Base-by-base conservation (phyloP, 2,797 vertebrate genomes). In the Chanos chanos region DNA sequence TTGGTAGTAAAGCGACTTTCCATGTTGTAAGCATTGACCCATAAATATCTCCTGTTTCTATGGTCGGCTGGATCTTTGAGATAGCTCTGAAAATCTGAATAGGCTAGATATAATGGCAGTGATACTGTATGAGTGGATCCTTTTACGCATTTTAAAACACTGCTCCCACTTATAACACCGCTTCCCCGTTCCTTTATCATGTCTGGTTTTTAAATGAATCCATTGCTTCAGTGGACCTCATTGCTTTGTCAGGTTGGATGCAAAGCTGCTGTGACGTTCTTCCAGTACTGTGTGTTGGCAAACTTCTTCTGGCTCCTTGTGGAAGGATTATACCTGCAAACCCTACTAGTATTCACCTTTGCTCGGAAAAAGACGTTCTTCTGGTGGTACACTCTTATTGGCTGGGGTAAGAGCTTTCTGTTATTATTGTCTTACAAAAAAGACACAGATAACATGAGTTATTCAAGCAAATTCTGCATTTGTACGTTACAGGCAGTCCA, bases 261-360 rank as follows among this genome's bases (percentile, higher is more conserved):
- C 59, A 89, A 88, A 73, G 77, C 70, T 4, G 81, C 80, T 4
- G 76, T 89, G 0, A 1, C 74, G 10, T 86, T 87, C 73, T 86
- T 88, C 72, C 88, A 85, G 55, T 89, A 79, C 66, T 85, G 86
- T 0, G 71, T 89, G 16, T 54, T 87, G 72, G 82, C 84, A 15
- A 89, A 89, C 69, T 86, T 87, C 78, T 83, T 36, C 66, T 90
- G 88, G 87, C 49, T 89, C 56, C 75, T 86, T 24, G 72, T 88
- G 71, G 85, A 87, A 49, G 86, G 81, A 13, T 68, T 89, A 78
- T 86, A 85, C 71, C 83, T 89, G 61, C 86, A 86, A 72, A 88
- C 83, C 0, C 72, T 90, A 48, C 80, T 88, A 62, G 73, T 83
- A 21, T 80, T 87, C 65, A 77, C 82, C 54, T 87, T 87, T 62